Conservation (phyloP, 2,797 vertebrate species). For the Schizopygopsis malacanthus region DNA sequence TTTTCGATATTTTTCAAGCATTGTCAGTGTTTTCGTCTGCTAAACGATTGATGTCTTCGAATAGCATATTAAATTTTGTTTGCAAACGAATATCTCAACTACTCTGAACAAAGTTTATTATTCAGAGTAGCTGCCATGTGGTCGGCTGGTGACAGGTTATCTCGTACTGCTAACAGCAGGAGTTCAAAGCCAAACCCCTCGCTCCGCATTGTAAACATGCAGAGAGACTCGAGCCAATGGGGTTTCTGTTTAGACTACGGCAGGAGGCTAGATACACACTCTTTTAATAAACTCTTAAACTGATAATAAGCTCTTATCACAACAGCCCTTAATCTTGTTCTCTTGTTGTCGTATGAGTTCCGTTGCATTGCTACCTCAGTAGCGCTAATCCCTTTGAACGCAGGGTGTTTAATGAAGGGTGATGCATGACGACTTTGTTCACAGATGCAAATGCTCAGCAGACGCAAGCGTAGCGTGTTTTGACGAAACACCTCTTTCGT, state of each 20-base stretch:
- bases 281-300: slow-evolving; percentile 21
- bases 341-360: slow-evolving; percentile 9
- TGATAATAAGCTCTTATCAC: slow-evolving; percentile 8
- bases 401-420: slow-evolving; percentile 5
- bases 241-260: slow-evolving; percentile 11
- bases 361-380: not conserved
- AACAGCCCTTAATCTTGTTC: slow-evolving; percentile 34
- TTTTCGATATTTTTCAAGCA: not conserved
- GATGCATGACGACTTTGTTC: not conserved
- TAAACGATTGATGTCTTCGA: not conserved
- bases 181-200: not conserved
- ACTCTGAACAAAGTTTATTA: not conserved
- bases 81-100: not conserved
- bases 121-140: not conserved
- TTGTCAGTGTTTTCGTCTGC: not conserved
- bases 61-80: not conserved
- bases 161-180: not conserved
- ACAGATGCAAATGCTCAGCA: not conserved
- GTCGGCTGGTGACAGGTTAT: not conserved
- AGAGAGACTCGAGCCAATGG: not conserved
- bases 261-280: not conserved
- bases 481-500: not conserved
- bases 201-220: not conserved
- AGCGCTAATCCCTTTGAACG: slow-evolving; percentile 20
- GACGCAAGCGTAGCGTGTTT: not conserved